Base-by-base conservation (phyloP, 2,888 invertebrate species). In the Darwinula stevensoni region DNA sequence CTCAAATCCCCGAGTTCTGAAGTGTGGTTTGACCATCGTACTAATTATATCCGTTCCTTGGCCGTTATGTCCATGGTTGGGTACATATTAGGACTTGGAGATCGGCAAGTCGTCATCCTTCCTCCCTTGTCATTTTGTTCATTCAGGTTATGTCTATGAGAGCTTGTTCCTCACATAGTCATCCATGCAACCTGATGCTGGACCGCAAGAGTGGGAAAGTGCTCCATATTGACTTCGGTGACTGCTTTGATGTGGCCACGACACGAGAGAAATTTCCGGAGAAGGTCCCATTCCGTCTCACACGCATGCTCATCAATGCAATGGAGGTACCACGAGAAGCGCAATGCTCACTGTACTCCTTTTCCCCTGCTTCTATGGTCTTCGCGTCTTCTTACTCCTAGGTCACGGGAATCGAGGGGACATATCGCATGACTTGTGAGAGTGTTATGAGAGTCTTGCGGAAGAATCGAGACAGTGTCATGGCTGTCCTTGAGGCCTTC, bases 401-500 rank as follows among this genome's bases (percentile, higher is more conserved):
- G 60, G 88, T 97, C 9, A 97, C 97, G 0, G 97, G 97, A 31
- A 91, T 99, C 39, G 91, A 97, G 48, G 97, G 94, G 34, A 88
- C 84, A 6, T 99, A 91, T 52, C 63, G 86, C 4, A 66, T 78
- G 42, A 99, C 97, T 0, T 97, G 97, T 53, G 88, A 94, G 49
- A 80, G 82, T 14, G 94, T 97, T 0, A 88, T 99, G 82, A 65
- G 74, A 13, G 88, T 94, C 5, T 53, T 94, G 12, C 68, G 86
- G 38, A 65, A 78, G 15, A 91, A 97, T 52, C 84, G 84, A 47
- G 97, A 99, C 57, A 88, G 88, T 47, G 59, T 99, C 34, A 86
- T 99, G 86, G 97, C 97, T 2, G 97, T 99, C 2, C 57, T 99
- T n/a, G 97, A 99, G 50, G 97, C 97, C 0, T 99, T 99, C 51